Conservation (phyloP, 2,888 invertebrate genomes). For the Brachypalpus laphriformis region DNA sequence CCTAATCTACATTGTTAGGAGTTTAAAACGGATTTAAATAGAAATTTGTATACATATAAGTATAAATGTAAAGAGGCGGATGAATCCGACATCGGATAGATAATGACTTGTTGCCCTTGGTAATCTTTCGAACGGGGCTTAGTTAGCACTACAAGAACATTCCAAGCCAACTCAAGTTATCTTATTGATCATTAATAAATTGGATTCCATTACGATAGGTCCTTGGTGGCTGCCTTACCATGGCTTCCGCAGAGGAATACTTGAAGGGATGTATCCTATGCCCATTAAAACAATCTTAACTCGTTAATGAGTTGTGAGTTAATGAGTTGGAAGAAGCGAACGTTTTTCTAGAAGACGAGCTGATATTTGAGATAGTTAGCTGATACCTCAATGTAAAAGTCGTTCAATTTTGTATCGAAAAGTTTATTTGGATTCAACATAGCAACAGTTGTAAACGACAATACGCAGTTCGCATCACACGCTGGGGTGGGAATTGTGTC, state of each 20-base stretch:
- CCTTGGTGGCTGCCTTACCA: slow-evolving; percentile 84
- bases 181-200: slow-evolving; percentile 34
- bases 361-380: background rate
- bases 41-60: no score
- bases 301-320: slow-evolving; percentile 91
- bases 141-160: background rate
- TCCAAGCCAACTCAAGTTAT: background rate
- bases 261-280: slow-evolving; percentile 92
- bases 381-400: slow-evolving; percentile 90
- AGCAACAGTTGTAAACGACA: slow-evolving; percentile 86
- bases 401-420: slow-evolving; percentile 89
- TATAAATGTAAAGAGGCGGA: no score
- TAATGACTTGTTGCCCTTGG: slow-evolving; percentile 62
- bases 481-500: slow-evolving; percentile 90
- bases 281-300: slow-evolving; percentile 95
- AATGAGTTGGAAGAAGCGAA: slow-evolving; percentile 83
- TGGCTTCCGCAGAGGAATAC: slow-evolving; percentile 90
- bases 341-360: slow-evolving; percentile 35
- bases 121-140: slow-evolving; percentile 19
- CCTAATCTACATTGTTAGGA: no score
- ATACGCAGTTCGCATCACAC: slow-evolving; percentile 87
- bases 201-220: slow-evolving; percentile 26
- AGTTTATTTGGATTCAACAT: slow-evolving; percentile 87
- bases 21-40: no score
- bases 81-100: no score